Evolutionary conservation across 2,113 vertebrate species (phyloP), one percentile per base, ranked within the genome.

Genomic region (Scytalopus superciliaris): DNA sequence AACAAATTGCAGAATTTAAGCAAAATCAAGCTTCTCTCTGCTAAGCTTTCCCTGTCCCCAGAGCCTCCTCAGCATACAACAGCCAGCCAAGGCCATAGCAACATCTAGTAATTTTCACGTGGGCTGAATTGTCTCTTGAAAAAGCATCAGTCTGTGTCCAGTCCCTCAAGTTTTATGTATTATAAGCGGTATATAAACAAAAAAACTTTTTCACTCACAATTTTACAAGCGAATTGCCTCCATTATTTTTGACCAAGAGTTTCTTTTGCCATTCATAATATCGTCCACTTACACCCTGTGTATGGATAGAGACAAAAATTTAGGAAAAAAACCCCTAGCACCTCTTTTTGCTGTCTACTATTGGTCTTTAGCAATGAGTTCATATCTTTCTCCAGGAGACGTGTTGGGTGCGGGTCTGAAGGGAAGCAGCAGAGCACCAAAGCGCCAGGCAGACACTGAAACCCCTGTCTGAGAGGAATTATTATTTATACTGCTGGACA

Each of bases 401-500:
- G 24, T 68, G 13, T 64, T 72, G 69, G 28, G 45, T 17, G 37
- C 8, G 14, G 30, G 8, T 40, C n/a, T 73, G 39, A 73, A 73
- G 35, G 19, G 49, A 82, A 66, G 55, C n/a, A 45, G 15, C 39
- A 72, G 73, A 82, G 19, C 66, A 52, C 44, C 39, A 68, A 49
- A 72, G 57, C 31, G 60, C 49, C 37, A 77, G 79, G 80, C 69
- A 81, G 83, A 80, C 64, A 47, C 83, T 66, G 77, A 94, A 92
- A 82, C 40, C 28, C 44, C 69, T 76, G 28, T 70, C 3, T 0
- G 30, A 94, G 73, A 81, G 56, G 73, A 84, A 92, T 82, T 89
- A 93, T 84, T 74, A 90, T 96, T 94, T 91, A 81, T 90, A 76
- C 21, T 90, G 45, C 84, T 93, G 73, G 86, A 94, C 86, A 92